Evolutionary conservation across 2,888 invertebrate genomes (phyloP).

Genomic region (Octodonta nipae): DNA sequence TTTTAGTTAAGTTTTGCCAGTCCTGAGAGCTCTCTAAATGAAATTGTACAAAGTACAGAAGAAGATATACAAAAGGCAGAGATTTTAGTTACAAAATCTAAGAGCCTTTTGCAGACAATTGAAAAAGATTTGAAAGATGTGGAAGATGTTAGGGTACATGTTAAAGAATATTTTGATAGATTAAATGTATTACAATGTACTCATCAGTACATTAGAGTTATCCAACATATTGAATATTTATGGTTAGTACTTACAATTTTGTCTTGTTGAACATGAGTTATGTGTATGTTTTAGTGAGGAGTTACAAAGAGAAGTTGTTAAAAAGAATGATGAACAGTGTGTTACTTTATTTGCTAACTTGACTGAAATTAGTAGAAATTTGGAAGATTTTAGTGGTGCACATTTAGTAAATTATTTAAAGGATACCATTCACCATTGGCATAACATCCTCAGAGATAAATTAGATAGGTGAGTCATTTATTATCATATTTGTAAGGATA

Average conservation of each 20-base stretch:
- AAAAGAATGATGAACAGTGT: conserved; percentile 45
- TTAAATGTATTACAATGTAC: conserved; percentile 43
- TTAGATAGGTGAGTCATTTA: conserved; percentile 51
- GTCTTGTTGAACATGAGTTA: conserved; percentile 15
- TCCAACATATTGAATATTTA: conserved; percentile 57
- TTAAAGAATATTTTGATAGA: conserved; percentile 45
- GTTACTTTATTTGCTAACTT: conserved; percentile 42
- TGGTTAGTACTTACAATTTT: conserved; percentile 37
- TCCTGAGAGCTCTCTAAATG: conserved; percentile 47
- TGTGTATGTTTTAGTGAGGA: conserved; percentile 46
- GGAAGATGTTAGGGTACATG: conserved; percentile 37
- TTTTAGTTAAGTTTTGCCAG: conserved; percentile 43
- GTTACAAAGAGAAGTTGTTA: conserved; percentile 45
- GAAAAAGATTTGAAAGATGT: conserved; percentile 36
- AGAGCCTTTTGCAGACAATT: conserved; percentile 36
- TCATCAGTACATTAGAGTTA: conserved; percentile 52
- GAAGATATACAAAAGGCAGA: conserved; percentile 39
- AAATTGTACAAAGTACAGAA: conserved; percentile 37
- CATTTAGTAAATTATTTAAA: conserved; percentile 51
- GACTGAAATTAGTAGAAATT: conserved; percentile 37
- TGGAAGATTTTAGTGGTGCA: conserved; percentile 38
- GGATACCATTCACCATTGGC: conserved; percentile 69
- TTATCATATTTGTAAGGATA: neutral
- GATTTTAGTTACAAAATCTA: conserved; percentile 33
- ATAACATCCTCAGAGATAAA: conserved; percentile 63